phyloP scores from a whole-genome alignment of 2,888 invertebrate genomes.

The Drosophila kokeensis region DNA sequence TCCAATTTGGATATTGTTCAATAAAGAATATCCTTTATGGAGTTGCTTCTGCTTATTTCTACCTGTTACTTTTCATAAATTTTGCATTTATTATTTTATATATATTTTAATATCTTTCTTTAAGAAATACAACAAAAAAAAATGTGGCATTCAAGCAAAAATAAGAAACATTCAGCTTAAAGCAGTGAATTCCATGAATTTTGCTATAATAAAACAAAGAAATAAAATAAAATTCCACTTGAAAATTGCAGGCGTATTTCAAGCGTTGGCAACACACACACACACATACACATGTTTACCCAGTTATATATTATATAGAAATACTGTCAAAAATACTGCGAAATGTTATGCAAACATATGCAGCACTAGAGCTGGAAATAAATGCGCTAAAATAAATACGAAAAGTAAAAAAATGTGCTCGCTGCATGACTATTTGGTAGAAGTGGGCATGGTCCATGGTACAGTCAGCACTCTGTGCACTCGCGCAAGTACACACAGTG shows the following conservation, averaged over 20 bases:
- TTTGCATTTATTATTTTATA: no score
- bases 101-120: no score
- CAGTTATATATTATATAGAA: constrained; percentile 1
- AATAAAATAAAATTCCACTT: neutral
- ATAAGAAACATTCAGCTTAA: neutral
- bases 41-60: no score
- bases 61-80: no score
- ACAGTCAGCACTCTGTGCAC: constrained; percentile 10
- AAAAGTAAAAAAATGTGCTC: constrained; percentile 30
- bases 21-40: no score
- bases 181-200: neutral
- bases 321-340: constrained; percentile 37
- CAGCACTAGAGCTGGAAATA: constrained; percentile 69
- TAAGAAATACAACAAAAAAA: no score
- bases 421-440: constrained; percentile 48
- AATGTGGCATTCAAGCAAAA: neutral
- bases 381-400: constrained; percentile 40
- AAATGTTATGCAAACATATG: constrained; percentile 78
- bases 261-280: neutral
- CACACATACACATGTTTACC: neutral
- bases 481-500: constrained; percentile 54
- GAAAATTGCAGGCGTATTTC: constrained; percentile 5
- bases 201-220: neutral
- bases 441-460: constrained; percentile 44
- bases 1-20: no score